phyloP scores from a whole-genome alignment of 2,113 vertebrate species.

The Trichechus manatus region DNA sequence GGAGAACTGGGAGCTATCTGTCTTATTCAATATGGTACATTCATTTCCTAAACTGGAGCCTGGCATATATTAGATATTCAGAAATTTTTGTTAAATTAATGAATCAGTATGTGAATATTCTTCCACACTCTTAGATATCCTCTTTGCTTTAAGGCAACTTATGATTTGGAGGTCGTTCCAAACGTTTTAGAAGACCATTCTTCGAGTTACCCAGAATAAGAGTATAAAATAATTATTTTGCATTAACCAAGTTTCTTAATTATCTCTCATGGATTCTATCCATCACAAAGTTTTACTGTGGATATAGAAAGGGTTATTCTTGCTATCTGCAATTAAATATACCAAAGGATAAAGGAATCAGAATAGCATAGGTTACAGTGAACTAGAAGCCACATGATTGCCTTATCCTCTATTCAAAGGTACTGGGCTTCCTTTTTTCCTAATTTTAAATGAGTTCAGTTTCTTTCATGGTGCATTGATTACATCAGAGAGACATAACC shows the following conservation, averaged over 20 bases:
- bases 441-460: background rate
- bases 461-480: background rate
- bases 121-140: background rate
- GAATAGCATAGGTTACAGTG: background rate
- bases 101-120: background rate
- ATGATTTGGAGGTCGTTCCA: background rate
- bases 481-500: background rate
- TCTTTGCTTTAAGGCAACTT: constrained; percentile 18
- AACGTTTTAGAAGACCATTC: background rate
- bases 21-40: background rate
- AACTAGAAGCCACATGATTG: background rate
- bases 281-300: background rate
- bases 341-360: background rate
- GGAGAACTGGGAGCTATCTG: background rate
- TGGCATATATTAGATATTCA: background rate
- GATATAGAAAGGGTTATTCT: background rate
- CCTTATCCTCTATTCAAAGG: background rate
- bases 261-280: background rate
- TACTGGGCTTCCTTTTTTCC: background rate
- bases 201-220: background rate
- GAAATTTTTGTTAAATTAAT: background rate
- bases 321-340: constrained; percentile 4
- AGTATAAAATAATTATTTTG: constrained; percentile 38
- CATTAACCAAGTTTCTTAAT: background rate
- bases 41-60: background rate